A percentile compares a stretch with the other conserved stretches of the same genome.
Conservation (phyloP, 2,113 vertebrate species). For the Scomber japonicus region DNA sequence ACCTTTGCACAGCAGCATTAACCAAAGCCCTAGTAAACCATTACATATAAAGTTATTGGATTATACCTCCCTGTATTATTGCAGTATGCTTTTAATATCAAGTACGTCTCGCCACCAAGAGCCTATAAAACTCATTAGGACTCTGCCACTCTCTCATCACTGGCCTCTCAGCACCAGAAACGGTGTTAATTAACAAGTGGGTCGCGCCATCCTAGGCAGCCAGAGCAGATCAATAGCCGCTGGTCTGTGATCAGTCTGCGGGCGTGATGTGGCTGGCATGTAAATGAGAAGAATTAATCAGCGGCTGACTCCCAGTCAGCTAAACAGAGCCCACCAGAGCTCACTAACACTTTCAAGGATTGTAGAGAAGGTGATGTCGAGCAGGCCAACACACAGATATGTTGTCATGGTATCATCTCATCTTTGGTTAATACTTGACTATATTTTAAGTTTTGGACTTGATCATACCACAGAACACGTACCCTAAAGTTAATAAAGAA, state of each 20-base stretch:
- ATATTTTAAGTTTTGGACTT: not conserved
- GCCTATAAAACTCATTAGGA: constrained; percentile 31
- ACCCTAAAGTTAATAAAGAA: not conserved
- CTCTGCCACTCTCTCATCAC: not conserved
- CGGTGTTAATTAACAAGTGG: constrained; percentile 72
- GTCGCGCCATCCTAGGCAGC: constrained; percentile 55
- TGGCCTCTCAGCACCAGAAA: constrained; percentile 43
- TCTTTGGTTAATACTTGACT: not conserved
- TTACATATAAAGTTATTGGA: not conserved
- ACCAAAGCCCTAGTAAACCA: not conserved
- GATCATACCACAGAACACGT: not conserved
- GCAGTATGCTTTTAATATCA: constrained; percentile 8
- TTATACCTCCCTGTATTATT: constrained; percentile 18
- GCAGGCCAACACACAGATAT: not conserved
- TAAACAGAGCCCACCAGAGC: constrained; percentile 11
- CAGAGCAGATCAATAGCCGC: constrained; percentile 72
- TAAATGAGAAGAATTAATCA: constrained; percentile 74
- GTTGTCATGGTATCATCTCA: constrained; percentile 7
- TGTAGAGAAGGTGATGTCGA: not conserved
- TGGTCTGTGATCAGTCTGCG: constrained; percentile 74
- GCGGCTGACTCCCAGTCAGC: constrained; percentile 47
- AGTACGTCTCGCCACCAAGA: constrained; percentile 1
- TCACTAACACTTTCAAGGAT: constrained; percentile 8
- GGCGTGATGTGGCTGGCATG: constrained; percentile 39
- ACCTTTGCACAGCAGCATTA: not conserved